Base-by-base conservation (phyloP, 2,888 invertebrate genomes). In the Cataglyphis albicans region DNA sequence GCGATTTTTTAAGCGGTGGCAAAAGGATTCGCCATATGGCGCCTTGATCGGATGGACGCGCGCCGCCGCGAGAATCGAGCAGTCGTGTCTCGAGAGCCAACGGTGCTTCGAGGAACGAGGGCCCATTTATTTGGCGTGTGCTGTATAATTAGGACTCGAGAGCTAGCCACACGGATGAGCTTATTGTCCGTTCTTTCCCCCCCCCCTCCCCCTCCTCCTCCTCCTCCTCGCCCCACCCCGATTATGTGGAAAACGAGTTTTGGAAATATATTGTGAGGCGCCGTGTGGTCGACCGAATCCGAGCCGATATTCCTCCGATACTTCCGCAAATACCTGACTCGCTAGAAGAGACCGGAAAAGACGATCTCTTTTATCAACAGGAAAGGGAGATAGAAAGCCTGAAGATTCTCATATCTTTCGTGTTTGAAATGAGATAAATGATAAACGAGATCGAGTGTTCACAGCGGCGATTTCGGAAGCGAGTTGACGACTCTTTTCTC, bases 11-110 rank as follows among this genome's bases (percentile, higher is more conserved):
- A 81, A 87, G 85, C 87, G 85, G 87, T 89, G 88, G 91, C 89
- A 88, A 93, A 93, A 94, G 93, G 93, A 93, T 94, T 94, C 93
- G 93, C 94, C 94, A 94, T 94, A 94, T 94, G 94, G 94, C 90
- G 88, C 81, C 85, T 90, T 84, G 88, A 73, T 65, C 87, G 83
- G 87, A 87, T 87, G 90, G 32, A 52, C 67, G 72, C 76, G 29
- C 41, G 29, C 41, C 86, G 89, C 87, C 87, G 87, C 87, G 86
- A 86, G 84, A 86, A 80, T 75, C 67, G 83, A 85, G 82, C 86
- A 86, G 86, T 89, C 91, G 88, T 89, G 84, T 81, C 83, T 64
- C 90, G 91, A 86, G 88, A 87, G 91, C 88, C 89, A 88, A 87
- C 89, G 92, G 87, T 90, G 91, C 81, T 93, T 93, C 93, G 91